These are phyloP conservation scores for Lichenostomus cassidix DNA, from an alignment of 2,113 vertebrate species.

Conservation along the genomic window DNA sequence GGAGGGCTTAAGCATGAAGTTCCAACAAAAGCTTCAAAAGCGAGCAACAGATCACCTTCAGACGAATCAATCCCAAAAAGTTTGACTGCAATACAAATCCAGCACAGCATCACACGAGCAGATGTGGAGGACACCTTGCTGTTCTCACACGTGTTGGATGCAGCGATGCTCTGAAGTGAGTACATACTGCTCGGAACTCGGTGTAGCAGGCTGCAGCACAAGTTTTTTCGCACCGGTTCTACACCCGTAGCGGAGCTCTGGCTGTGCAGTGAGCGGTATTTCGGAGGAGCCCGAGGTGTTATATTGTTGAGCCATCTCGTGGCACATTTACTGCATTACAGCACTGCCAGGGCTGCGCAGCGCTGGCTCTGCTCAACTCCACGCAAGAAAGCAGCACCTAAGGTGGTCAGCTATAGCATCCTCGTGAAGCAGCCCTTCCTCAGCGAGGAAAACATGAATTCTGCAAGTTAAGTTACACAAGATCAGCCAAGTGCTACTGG, in stretches of 20 bases:
- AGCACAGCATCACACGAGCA: fast-evolving
- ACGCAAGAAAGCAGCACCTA: not conserved
- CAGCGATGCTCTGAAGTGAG: not conserved
- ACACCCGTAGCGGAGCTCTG: fast-evolving
- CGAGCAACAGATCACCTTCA: not conserved
- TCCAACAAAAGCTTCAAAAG: not conserved
- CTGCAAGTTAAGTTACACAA: not conserved
- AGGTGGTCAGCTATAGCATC: not conserved
- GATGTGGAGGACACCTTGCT: fast-evolving
- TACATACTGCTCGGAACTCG: fast-evolving
- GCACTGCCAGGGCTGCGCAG: not conserved
- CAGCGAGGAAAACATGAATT: not conserved
- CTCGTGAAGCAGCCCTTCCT: not conserved
- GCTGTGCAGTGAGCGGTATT: fast-evolving
- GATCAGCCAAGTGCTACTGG: not conserved
- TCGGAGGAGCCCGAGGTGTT: not conserved
- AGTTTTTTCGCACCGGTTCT: fast-evolving
- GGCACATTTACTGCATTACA: slow-evolving; percentile 31
- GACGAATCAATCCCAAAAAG: not conserved
- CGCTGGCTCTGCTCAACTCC: not conserved
- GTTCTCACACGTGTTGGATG: fast-evolving
- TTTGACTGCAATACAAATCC: not conserved
- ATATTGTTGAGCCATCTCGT: slow-evolving; percentile 64
- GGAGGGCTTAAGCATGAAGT: not conserved
- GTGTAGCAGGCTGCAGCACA: not conserved